Percentiles rank a stretch among this genome's conserved stretches.
These are phyloP conservation scores for Trichonephila inaurata DNA, from an alignment of 1,140 invertebrate species.

Conservation along the genomic window DNA sequence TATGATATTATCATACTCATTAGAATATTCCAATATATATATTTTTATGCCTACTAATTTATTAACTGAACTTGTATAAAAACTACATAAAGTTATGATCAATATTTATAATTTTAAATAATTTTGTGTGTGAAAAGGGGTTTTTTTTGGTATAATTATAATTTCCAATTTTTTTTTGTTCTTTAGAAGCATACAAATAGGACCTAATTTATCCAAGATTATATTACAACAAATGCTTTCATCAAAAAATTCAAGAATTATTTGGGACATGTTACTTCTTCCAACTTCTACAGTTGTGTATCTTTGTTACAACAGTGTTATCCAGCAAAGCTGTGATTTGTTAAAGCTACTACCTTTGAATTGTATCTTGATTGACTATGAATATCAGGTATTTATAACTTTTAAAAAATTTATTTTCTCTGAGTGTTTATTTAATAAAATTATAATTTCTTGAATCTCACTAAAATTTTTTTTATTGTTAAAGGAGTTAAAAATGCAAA, in stretches of 20 bases:
- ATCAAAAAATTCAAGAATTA: slow-evolving; percentile 54
- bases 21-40: too few species aligned
- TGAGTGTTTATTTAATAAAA: too few species aligned
- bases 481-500: too few species aligned
- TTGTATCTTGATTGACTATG: slow-evolving; percentile 85
- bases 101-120: not conserved
- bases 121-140: not conserved
- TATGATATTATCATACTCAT: too few species aligned
- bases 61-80: too few species aligned
- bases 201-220: slow-evolving; percentile 68
- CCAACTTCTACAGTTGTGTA: slow-evolving; percentile 32
- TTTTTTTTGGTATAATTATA: not conserved
- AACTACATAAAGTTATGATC: too few species aligned
- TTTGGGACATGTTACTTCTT: slow-evolving; percentile 52
- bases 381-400: slow-evolving; percentile 82
- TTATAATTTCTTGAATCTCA: too few species aligned
- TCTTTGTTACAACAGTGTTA: slow-evolving; percentile 36
- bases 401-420: too few species aligned
- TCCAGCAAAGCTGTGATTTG: slow-evolving; percentile 81
- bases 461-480: too few species aligned
- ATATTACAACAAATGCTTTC: slow-evolving; percentile 45
- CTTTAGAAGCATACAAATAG: slow-evolving; percentile 47
- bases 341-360: slow-evolving; percentile 82
- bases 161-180: not conserved
- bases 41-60: too few species aligned